phyloP scores from a whole-genome alignment of 2,113 vertebrate genomes.

The Hemicordylus capensis region DNA sequence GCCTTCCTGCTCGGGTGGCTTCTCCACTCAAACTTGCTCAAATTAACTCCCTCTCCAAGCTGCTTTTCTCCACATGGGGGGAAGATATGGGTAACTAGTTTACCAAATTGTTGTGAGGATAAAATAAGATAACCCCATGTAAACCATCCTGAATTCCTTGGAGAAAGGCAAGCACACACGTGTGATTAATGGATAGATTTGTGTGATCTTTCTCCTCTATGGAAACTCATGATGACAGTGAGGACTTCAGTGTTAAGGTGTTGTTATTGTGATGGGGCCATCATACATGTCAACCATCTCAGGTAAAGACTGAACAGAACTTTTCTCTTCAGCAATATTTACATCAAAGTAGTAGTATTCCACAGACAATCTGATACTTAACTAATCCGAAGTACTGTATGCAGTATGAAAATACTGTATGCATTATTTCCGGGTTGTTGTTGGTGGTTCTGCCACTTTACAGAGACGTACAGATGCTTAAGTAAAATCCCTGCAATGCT shows the following conservation, averaged over 20 bases:
- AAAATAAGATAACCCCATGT: not conserved
- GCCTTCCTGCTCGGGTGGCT: not conserved
- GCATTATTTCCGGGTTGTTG: no score
- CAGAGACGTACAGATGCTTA: not conserved
- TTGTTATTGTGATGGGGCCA: not conserved
- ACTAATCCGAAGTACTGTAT: constrained; percentile 24
- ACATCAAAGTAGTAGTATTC: not conserved
- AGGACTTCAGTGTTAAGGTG: not conserved
- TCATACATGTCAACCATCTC: constrained; percentile 9
- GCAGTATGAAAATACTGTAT: not conserved
- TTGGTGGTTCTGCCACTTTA: not conserved
- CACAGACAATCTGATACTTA: not conserved
- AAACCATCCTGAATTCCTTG: not conserved
- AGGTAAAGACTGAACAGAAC: constrained; percentile 7
- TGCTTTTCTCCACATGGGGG: not conserved
- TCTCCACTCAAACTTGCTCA: not conserved
- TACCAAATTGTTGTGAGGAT: not conserved
- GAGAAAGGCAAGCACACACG: not conserved
- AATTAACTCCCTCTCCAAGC: not conserved
- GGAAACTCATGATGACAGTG: not conserved
- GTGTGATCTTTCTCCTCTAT: not conserved
- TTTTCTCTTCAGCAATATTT: not conserved
- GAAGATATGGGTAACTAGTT: not conserved
- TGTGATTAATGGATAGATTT: not conserved
- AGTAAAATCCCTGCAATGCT: not conserved